A percentile compares a stretch with the other conserved stretches of the same genome.
Conservation (phyloP, 2,113 vertebrate species). For the Chelonoidis abingdonii region DNA sequence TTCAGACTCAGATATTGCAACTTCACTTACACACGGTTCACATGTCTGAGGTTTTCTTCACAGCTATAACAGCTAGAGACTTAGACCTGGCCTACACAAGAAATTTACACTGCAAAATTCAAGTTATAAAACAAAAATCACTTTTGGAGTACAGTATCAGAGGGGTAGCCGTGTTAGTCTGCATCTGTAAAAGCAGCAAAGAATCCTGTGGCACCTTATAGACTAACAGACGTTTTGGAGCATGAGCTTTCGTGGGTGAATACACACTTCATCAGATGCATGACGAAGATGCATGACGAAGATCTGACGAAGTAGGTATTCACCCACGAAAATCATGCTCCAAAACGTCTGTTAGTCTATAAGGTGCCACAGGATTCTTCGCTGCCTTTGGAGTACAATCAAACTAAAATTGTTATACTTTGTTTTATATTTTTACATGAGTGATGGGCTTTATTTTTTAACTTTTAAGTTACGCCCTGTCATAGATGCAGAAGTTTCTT, state of each 20-base stretch:
- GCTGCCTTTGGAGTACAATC: neutral
- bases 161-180: too few species aligned
- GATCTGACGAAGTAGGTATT: too few species aligned
- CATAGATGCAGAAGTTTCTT: neutral
- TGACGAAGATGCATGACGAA: too few species aligned
- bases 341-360: too few species aligned
- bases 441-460: neutral
- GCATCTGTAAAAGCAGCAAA: too few species aligned
- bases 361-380: too few species aligned
- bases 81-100: neutral
- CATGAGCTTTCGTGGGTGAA: too few species aligned
- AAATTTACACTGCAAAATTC: neutral
- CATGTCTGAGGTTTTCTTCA: neutral
- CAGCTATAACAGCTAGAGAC: neutral
- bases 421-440: neutral
- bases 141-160: neutral
- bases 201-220: too few species aligned
- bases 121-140: neutral
- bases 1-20: neutral
- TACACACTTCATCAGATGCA: too few species aligned
- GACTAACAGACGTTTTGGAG: too few species aligned
- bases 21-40: neutral
- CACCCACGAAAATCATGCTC: too few species aligned
- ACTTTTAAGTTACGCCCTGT: neutral
- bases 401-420: neutral